These are phyloP conservation scores for Spodoptera exigua DNA, from an alignment of 2,888 invertebrate species.

Conservation along the genomic window DNA sequence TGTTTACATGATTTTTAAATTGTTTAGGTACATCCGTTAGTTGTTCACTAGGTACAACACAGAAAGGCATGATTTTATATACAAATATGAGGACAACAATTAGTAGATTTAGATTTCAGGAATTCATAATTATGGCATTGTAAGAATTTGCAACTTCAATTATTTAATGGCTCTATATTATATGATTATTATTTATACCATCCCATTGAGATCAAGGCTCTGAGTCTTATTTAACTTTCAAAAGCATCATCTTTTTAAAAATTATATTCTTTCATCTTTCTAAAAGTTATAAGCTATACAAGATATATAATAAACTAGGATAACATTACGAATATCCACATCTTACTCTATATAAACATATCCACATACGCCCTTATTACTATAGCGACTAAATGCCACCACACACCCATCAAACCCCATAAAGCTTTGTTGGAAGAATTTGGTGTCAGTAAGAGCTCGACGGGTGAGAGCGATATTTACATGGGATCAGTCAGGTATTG, in stretches of 20 bases:
- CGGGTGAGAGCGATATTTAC: slow-evolving; percentile 82
- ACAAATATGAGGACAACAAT: slow-evolving; percentile 53
- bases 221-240: slow-evolving; percentile 71
- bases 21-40: slow-evolving; percentile 76
- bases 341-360: slow-evolving; percentile 88
- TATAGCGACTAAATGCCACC: slow-evolving; percentile 84
- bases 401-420: slow-evolving; percentile 79
- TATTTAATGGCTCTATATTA: slow-evolving; percentile 67
- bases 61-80: slow-evolving; percentile 49
- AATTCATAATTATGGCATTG: slow-evolving; percentile 68
- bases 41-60: slow-evolving; percentile 63
- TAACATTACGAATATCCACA: slow-evolving; percentile 87
- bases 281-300: slow-evolving; percentile 84
- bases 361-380: slow-evolving; percentile 83
- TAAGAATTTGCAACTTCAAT: slow-evolving; percentile 68
- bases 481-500: slow-evolving; percentile 79
- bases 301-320: slow-evolving; percentile 82
- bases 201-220: slow-evolving; percentile 84
- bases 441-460: slow-evolving; percentile 82
- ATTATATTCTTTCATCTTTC: slow-evolving; percentile 73
- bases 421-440: slow-evolving; percentile 86
- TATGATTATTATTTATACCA: slow-evolving; percentile 71
- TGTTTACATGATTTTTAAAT: slow-evolving; percentile 67
- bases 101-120: slow-evolving; percentile 56
- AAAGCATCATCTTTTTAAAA: slow-evolving; percentile 77